Conservation (phyloP, 1,140 invertebrate genomes). For the Diorhabda elongata region DNA sequence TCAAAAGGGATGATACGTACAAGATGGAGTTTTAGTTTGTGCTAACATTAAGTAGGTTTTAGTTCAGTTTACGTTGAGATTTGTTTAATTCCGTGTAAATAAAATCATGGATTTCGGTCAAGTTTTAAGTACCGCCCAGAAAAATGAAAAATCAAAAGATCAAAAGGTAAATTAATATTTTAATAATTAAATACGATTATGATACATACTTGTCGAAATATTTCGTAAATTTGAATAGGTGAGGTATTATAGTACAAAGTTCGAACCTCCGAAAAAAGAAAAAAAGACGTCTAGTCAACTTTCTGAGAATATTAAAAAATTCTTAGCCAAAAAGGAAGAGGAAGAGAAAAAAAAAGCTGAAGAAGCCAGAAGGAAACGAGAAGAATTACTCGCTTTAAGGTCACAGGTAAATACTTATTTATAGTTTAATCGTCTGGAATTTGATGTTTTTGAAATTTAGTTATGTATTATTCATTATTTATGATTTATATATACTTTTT, state of each 20-base stretch:
- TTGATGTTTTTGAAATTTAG: too few species aligned
- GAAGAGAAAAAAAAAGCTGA: constrained; percentile 65
- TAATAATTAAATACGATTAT: constrained; percentile 11
- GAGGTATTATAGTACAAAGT: constrained; percentile 69
- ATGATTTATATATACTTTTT: too few species aligned
- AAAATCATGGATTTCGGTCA: constrained; percentile 60
- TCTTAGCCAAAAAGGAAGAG: constrained; percentile 73
- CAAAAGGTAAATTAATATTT: constrained; percentile 44
- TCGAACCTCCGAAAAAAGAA: constrained; percentile 77
- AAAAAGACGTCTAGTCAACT: constrained; percentile 61
- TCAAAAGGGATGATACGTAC: background rate
- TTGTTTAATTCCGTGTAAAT: background rate
- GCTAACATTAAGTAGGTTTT: too few species aligned
- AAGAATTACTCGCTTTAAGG: constrained; percentile 66
- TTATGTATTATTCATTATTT: too few species aligned
- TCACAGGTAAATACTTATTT: constrained; percentile 55
- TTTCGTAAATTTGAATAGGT: constrained; percentile 27
- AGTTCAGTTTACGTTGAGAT: too few species aligned
- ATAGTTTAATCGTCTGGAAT: too few species aligned
- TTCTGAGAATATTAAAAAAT: constrained; percentile 76
- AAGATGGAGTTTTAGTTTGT: background rate
- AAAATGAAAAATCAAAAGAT: constrained; percentile 51
- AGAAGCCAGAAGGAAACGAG: constrained; percentile 61
- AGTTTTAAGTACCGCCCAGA: constrained; percentile 57
- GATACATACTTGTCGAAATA: background rate